Percentiles rank a stretch among this genome's conserved stretches.
Evolutionary conservation across 1,140 invertebrate genomes (phyloP).

Genomic region (Brachionus angularis): DNA sequence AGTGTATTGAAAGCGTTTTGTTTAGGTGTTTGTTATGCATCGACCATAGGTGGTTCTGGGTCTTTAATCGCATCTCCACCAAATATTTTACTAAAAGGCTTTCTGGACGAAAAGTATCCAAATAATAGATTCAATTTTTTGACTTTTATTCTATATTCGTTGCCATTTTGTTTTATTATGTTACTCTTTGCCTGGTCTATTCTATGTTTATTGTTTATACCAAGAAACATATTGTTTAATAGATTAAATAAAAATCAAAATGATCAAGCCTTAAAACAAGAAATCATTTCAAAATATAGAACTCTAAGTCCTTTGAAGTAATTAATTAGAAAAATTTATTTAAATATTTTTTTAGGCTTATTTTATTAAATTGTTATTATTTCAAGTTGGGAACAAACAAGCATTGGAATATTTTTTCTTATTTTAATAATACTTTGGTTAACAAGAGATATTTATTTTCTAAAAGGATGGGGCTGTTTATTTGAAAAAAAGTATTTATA

Average conservation of each 20-base stretch:
- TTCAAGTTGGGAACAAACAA: slow-evolving; percentile 66
- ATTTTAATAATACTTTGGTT: slow-evolving; percentile 76
- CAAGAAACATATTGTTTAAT: background rate
- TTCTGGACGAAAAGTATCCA: slow-evolving; percentile 59
- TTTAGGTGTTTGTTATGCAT: slow-evolving; percentile 70
- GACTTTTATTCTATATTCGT: background rate
- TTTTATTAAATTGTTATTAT: no score
- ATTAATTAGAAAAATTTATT: no score
- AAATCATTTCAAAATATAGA: background rate
- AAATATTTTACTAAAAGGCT: slow-evolving; percentile 75
- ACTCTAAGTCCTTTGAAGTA: background rate
- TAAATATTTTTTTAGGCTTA: no score
- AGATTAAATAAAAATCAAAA: background rate
- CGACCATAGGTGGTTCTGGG: slow-evolving; percentile 71
- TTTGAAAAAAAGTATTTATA: slow-evolving; percentile 47
- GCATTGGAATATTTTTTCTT: slow-evolving; percentile 70
- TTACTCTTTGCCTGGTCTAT: background rate
- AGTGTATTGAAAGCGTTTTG: slow-evolving; percentile 28
- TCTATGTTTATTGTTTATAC: background rate
- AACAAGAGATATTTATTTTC: slow-evolving; percentile 75
- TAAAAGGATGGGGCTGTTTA: slow-evolving; percentile 66
- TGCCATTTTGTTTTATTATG: slow-evolving; percentile 22
- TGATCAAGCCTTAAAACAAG: background rate
- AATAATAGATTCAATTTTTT: slow-evolving; percentile 23
- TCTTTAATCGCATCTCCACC: slow-evolving; percentile 77